Percentiles rank a stretch among this genome's conserved stretches.
Conservation (phyloP, 2,113 vertebrate species). For the Leucosticte australis region DNA sequence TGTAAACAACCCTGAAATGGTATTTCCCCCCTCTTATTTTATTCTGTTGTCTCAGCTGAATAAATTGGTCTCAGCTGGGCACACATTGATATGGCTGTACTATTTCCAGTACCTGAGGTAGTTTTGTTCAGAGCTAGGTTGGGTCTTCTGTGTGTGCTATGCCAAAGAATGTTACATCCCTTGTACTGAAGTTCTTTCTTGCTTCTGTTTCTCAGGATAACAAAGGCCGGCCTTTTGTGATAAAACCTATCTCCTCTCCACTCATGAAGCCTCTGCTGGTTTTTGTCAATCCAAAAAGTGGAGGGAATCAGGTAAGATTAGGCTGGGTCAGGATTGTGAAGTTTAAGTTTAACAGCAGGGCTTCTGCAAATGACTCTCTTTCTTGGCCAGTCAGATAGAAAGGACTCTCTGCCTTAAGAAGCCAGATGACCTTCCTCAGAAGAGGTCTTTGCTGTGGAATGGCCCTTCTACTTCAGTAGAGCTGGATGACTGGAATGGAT, state of each 20-base stretch:
- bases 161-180: not conserved
- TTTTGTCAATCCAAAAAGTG: slow-evolving; percentile 85
- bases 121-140: not conserved
- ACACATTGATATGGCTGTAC: not conserved
- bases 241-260: slow-evolving; percentile 83
- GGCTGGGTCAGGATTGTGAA: not conserved
- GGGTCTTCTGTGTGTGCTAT: not conserved
- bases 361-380: not conserved
- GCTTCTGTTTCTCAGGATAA: slow-evolving; percentile 71
- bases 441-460: not conserved
- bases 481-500: not conserved
- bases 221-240: slow-evolving; percentile 81
- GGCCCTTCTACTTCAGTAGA: not conserved
- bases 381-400: not conserved
- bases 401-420: not conserved
- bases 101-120: not conserved
- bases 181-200: not conserved
- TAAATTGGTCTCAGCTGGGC: not conserved
- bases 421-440: not conserved
- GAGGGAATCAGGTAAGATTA: slow-evolving; percentile 81
- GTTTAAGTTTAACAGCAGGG: not conserved
- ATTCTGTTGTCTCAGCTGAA: not conserved
- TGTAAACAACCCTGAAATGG: not conserved
- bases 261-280: slow-evolving; percentile 84
- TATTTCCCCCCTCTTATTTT: not conserved